Evolutionary conservation across 2,888 invertebrate genomes (phyloP), one percentile per base, ranked within the genome.

Genomic region (Oasisia sp.): DNA sequence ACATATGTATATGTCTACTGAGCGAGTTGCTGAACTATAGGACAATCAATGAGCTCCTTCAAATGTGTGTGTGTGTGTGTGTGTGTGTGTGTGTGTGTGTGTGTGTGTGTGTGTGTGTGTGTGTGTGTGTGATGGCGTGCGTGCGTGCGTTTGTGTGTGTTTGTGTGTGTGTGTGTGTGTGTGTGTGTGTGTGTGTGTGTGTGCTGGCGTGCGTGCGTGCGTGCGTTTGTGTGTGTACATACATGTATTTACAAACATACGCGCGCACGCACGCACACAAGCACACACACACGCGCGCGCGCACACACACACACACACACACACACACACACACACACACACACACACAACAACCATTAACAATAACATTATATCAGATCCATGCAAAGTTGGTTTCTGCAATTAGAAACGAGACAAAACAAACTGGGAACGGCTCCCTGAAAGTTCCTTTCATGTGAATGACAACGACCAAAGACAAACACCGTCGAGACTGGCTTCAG

Each of bases 81-180:
- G 74, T 74, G 74, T 74, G 74, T 74, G 74, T 74, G 74, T 74
- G 74, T 74, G 74, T 74, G 74, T 74, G 74, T 74, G 58, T 74
- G 74, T 74, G 74, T 74, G 74, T 74, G 74, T 74, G 58, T 58
- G 58, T 58, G 58, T 58, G 58, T 58, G 58, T 58, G 58, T 58
- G 58, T 58, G 58, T 58, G 58, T 58, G 58, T 58, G 58, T 58
- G 58, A n/a, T 58, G 58, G 58, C 19, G 58, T 58, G 58, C 19
- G 58, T 58, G 58, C 19, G 58, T 58, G 58, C 19, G 58, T 58
- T 9, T 19, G 58, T 58, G 58, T 19, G 58, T 58, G 58, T 19
- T 9, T 58, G 58, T 19, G 58, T 58, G 58, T 19, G 58, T 58
- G 58, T 58, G 58, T 58, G 0, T 58, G 14, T 12, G 58, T 58